Evolutionary conservation across 2,113 vertebrate species (phyloP).

Genomic region (sheep (Ovis aries)): DNA sequence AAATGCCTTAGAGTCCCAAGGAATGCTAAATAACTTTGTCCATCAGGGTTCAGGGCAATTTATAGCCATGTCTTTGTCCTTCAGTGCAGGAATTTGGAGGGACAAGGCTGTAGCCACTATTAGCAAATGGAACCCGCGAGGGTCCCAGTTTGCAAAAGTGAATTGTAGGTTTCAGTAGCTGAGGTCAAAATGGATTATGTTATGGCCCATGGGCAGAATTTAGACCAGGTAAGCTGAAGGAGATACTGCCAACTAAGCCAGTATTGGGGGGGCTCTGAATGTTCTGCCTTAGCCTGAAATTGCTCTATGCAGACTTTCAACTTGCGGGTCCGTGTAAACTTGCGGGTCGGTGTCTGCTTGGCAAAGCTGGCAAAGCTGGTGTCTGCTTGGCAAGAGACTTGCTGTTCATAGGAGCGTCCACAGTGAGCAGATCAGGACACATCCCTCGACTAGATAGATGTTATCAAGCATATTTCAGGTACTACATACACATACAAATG

Average conservation of each 20-base stretch:
- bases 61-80: not conserved
- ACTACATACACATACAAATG: not conserved
- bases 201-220: not conserved
- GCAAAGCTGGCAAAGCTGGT: not conserved
- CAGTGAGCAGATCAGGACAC: not conserved
- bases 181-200: not conserved
- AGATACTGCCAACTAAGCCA: not conserved
- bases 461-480: not conserved
- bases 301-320: not conserved
- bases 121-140: not conserved
- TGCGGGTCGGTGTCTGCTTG: not conserved
- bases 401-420: not conserved
- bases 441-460: not conserved
- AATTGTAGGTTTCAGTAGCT: not conserved
- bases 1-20: conserved; percentile 1
- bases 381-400: not conserved
- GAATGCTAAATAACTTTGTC: not conserved
- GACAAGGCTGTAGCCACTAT: not conserved
- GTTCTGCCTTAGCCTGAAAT: not conserved
- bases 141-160: not conserved
- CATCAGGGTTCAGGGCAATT: not conserved
- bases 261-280: not conserved
- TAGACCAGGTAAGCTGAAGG: not conserved
- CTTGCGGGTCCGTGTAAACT: not conserved
- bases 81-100: not conserved